Evolutionary conservation across 37 sponge, comb jelly and placozoan genomes (phyloP).

Genomic region (Spongilla lacustris): DNA sequence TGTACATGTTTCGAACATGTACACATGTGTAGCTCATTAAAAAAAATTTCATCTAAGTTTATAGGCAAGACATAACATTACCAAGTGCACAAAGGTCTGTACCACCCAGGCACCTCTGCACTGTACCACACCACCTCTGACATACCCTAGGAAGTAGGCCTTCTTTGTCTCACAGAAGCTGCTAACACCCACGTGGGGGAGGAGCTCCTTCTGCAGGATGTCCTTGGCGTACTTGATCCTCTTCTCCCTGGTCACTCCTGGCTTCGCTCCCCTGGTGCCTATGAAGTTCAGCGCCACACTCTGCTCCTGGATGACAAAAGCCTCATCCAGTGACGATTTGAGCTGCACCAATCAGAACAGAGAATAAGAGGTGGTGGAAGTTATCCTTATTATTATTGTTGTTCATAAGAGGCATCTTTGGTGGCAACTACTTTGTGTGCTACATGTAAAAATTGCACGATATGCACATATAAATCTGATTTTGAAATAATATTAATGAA

Average conservation of each 20-base stretch:
- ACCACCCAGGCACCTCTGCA: no score
- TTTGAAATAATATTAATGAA: no score
- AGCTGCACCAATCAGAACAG: constrained; percentile 53
- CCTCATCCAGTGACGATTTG: constrained; percentile 99
- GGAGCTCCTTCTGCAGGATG: constrained; percentile 98
- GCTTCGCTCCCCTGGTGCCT: constrained; percentile 94
- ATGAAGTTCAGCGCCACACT: constrained; percentile 98
- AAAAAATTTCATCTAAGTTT: no score
- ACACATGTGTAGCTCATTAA: no score
- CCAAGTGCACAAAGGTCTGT: no score
- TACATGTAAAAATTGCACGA: no score
- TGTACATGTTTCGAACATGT: no score
- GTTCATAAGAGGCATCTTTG: not conserved
- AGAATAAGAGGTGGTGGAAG: not conserved
- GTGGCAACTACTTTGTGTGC: no score
- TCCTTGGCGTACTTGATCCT: constrained; percentile 99
- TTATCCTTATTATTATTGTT: not conserved
- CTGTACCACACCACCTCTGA: no score
- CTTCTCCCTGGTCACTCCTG: constrained; percentile 95
- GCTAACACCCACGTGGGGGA: constrained; percentile 99
- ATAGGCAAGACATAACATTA: no score
- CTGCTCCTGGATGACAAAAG: constrained; percentile 99
- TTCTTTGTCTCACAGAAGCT: constrained; percentile 99
- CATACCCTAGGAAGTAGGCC: constrained; percentile 97
- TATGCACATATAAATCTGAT: no score